A percentile compares a stretch with the other conserved stretches of the same genome.
phyloP scores from a whole-genome alignment of 2,797 vertebrate genomes.

The Phrynocephalus forsythii region DNA sequence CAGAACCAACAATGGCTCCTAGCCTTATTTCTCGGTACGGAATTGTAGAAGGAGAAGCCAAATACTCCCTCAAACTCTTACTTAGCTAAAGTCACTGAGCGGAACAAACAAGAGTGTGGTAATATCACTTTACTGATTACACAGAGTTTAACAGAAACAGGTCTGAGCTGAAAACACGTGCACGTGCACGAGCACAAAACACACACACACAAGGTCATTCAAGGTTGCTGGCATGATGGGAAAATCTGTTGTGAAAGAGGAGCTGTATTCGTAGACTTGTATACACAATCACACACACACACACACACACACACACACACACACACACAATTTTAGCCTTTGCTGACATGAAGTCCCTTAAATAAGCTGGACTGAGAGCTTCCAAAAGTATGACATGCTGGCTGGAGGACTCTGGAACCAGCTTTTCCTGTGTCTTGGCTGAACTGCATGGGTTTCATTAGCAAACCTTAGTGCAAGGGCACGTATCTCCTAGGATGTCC shows the following conservation, averaged over 20 bases:
- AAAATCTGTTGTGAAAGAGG: not conserved
- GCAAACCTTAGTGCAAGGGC: too few relatives aligned
- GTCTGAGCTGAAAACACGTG: slow-evolving; percentile 35
- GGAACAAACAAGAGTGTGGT: slow-evolving; percentile 48
- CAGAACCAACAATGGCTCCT: not conserved
- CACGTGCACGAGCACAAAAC: too few relatives aligned
- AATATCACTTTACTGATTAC: slow-evolving; percentile 26
- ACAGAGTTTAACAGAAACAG: slow-evolving; percentile 28
- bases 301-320: not conserved
- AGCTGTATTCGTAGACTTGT: too few relatives aligned
- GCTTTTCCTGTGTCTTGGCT: too few relatives aligned
- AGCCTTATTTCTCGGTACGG: not conserved
- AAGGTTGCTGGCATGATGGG: not conserved
- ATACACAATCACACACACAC: too few relatives aligned
- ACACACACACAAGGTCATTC: slow-evolving; percentile 12
- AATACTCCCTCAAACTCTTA: not conserved
- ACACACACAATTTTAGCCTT: not conserved
- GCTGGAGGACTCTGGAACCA: not conserved
- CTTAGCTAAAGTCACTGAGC: slow-evolving; percentile 23
- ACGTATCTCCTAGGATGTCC: too few relatives aligned
- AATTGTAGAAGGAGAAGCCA: slow-evolving; percentile 1
- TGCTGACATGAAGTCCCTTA: not conserved
- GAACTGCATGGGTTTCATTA: too few relatives aligned
- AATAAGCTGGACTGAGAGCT: not conserved
- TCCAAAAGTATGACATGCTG: not conserved